These are phyloP conservation scores for Caranx melampygus DNA, from an alignment of 2,113 vertebrate genomes.

Conservation along the genomic window DNA sequence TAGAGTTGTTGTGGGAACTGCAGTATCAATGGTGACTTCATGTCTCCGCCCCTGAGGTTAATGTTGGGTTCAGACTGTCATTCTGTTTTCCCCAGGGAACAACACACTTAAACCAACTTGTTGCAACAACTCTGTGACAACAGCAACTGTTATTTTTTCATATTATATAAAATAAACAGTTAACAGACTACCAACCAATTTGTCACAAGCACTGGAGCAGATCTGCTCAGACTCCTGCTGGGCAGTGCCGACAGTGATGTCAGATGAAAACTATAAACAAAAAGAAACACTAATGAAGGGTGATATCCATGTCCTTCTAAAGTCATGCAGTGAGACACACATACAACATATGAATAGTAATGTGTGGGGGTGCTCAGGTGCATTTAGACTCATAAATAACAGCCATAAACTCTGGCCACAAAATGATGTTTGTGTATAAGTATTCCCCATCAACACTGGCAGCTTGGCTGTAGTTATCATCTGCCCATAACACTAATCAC, in stretches of 20 bases:
- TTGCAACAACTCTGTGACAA: neutral
- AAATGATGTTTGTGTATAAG: neutral
- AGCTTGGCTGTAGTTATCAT: neutral
- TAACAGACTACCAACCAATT: slow-evolving; percentile 4
- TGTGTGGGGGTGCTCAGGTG: neutral
- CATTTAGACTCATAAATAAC: neutral
- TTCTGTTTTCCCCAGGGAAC: neutral
- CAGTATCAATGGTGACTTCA: too few relatives aligned
- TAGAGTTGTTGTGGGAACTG: too few relatives aligned
- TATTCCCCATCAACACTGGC: too few relatives aligned
- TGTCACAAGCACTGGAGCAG: neutral
- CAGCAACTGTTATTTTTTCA: neutral
- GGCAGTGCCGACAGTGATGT: neutral
- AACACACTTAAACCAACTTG: neutral
- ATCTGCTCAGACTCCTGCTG: slow-evolving; percentile 7
- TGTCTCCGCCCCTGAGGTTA: too few relatives aligned
- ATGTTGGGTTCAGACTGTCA: neutral
- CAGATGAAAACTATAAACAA: neutral
- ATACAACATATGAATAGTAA: neutral
- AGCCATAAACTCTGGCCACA: neutral
- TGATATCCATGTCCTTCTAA: neutral
- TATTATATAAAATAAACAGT: slow-evolving; percentile 35
- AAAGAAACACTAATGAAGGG: neutral
- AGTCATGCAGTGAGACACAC: neutral
- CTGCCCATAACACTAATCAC: neutral